A percentile compares a stretch with the other conserved stretches of the same genome.
phyloP scores from a whole-genome alignment of 2,113 vertebrate species.

The Varanus komodoensis region DNA sequence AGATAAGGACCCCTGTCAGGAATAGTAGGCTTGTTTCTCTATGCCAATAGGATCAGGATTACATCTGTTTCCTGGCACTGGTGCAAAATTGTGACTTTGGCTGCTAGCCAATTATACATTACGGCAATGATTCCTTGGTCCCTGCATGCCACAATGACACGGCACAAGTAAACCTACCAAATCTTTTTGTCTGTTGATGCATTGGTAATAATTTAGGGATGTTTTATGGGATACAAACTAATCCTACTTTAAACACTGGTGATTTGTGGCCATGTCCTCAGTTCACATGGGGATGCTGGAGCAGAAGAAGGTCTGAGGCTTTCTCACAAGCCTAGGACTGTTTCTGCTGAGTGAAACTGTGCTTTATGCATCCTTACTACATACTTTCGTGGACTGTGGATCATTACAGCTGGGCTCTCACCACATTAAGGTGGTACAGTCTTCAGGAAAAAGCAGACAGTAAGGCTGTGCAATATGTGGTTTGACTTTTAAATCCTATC shows the following conservation, averaged over 20 bases:
- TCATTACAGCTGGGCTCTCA: not conserved
- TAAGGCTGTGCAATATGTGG: no score
- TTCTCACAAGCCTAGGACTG: not conserved
- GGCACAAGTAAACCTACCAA: not conserved
- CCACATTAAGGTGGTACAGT: no score
- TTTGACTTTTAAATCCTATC: no score
- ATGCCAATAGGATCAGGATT: not conserved
- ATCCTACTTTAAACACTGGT: not conserved
- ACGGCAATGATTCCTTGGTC: not conserved
- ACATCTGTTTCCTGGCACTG: not conserved
- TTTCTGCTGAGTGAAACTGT: not conserved
- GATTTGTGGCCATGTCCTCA: not conserved
- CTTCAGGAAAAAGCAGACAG: not conserved
- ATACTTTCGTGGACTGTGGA: not conserved
- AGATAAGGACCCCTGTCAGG: not conserved
- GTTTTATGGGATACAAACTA: not conserved
- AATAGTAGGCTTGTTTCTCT: not conserved
- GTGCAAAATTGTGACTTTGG: not conserved
- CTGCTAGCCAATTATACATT: not conserved
- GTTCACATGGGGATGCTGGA: not conserved
- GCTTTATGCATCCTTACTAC: not conserved
- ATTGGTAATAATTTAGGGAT: not conserved
- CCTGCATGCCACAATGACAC: not conserved
- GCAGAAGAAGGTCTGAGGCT: not conserved
- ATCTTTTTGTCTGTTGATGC: no score